Conservation (phyloP, 2,888 invertebrate genomes). For the Eurytoma californica region DNA sequence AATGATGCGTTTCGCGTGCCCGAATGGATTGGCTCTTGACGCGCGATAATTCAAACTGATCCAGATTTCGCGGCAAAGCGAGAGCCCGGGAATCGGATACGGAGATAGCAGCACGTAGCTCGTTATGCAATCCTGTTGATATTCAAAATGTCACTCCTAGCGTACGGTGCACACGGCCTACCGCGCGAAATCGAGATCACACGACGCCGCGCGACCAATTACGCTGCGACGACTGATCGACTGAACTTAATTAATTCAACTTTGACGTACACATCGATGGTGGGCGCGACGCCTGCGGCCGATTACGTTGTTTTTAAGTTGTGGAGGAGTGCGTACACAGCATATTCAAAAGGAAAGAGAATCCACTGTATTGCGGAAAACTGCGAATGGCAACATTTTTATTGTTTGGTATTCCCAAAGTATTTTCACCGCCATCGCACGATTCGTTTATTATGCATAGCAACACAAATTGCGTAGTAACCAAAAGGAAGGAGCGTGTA, state of each 20-base stretch:
- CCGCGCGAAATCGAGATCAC: neutral
- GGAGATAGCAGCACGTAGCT: constrained; percentile 36
- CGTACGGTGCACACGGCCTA: neutral
- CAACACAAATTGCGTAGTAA: too few relatives aligned
- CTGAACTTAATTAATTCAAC: neutral
- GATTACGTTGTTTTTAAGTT: too few relatives aligned
- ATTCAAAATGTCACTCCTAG: constrained; percentile 46
- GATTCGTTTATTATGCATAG: neutral
- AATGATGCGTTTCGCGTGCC: neutral
- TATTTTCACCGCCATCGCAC: neutral
- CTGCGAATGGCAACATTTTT: too few relatives aligned
- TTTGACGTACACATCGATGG: too few relatives aligned
- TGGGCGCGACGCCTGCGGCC: too few relatives aligned
- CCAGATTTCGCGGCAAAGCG: constrained; percentile 29
- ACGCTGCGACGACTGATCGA: neutral
- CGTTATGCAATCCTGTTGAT: constrained; percentile 46
- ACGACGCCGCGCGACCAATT: neutral
- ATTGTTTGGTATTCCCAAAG: neutral
- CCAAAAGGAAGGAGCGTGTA: too few relatives aligned
- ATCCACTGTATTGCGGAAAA: too few relatives aligned
- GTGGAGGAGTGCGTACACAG: too few relatives aligned
- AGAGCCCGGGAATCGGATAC: neutral
- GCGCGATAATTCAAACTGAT: constrained; percentile 37
- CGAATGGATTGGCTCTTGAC: constrained; percentile 19
- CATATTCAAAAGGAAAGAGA: too few relatives aligned